These are phyloP conservation scores for Carassius carassius DNA, from an alignment of 2,113 vertebrate genomes.

Conservation along the genomic window DNA sequence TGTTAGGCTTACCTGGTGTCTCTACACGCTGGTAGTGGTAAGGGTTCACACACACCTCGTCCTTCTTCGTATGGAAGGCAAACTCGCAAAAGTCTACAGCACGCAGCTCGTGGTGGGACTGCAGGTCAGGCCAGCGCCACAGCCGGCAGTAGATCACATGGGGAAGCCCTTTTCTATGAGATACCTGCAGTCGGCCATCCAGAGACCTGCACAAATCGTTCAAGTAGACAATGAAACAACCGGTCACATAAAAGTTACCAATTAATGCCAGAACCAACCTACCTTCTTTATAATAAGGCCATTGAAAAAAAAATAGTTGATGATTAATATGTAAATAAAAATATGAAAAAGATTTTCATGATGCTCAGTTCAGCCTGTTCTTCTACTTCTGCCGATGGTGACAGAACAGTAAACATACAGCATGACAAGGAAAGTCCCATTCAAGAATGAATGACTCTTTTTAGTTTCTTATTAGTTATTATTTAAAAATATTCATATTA, in stretches of 20 bases:
- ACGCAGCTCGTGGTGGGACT: conserved; percentile 96
- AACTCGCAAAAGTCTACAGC: conserved; percentile 95
- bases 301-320: too few relatives aligned
- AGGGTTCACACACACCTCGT: conserved; percentile 96
- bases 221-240: neutral
- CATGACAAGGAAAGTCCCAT: neutral
- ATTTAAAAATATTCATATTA: too few relatives aligned
- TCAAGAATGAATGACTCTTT: neutral
- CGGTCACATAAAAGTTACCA: neutral
- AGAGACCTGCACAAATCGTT: conserved; percentile 80
- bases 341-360: too few relatives aligned
- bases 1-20: conserved; percentile 84
- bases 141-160: conserved; percentile 98
- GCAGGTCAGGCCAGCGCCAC: conserved; percentile 97
- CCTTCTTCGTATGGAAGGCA: conserved; percentile 97
- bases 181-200: conserved; percentile 94
- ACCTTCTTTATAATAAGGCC: neutral
- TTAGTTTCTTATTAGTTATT: neutral
- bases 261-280: neutral
- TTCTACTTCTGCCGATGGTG: neutral
- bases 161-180: conserved; percentile 94
- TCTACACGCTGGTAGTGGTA: conserved; percentile 98
- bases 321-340: too few relatives aligned
- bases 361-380: too few relatives aligned
- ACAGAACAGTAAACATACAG: neutral